These are phyloP conservation scores for Tetranychus truncatus DNA, from an alignment of 2,888 invertebrate species.

Conservation along the genomic window DNA sequence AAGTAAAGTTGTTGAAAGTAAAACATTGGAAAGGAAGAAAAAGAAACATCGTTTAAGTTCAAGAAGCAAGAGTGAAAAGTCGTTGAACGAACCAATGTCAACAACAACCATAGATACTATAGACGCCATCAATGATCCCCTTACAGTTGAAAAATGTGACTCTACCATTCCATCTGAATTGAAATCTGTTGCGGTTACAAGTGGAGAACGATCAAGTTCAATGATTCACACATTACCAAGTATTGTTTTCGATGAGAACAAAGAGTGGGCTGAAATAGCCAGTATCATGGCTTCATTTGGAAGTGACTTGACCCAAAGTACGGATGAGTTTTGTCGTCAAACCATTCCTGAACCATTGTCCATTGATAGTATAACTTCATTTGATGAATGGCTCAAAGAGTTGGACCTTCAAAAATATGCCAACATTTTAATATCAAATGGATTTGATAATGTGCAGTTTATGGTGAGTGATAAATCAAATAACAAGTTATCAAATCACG, in stretches of 20 bases:
- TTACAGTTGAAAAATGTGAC: no score
- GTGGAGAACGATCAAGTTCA: neutral
- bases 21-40: neutral
- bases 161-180: no score
- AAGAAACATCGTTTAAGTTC: neutral
- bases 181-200: no score
- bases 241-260: constrained; percentile 58
- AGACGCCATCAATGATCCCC: no score
- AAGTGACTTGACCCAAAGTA: constrained; percentile 32
- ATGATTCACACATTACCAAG: neutral
- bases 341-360: neutral
- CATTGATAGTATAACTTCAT: no score
- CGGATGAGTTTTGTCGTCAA: no score
- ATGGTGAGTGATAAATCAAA: constrained; percentile 46
- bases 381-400: constrained; percentile 46
- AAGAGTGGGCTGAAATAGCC: constrained; percentile 89
- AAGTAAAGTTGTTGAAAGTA: no score
- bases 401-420: constrained; percentile 64
- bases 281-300: constrained; percentile 89
- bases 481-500: no score
- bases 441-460: constrained; percentile 78
- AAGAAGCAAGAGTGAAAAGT: neutral
- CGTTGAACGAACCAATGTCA: no score
- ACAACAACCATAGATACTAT: no score
- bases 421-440: constrained; percentile 60